A percentile compares a stretch with the other conserved stretches of the same genome.
phyloP scores from a whole-genome alignment of 2,888 invertebrate species.

The Drosophila maculinotata region DNA sequence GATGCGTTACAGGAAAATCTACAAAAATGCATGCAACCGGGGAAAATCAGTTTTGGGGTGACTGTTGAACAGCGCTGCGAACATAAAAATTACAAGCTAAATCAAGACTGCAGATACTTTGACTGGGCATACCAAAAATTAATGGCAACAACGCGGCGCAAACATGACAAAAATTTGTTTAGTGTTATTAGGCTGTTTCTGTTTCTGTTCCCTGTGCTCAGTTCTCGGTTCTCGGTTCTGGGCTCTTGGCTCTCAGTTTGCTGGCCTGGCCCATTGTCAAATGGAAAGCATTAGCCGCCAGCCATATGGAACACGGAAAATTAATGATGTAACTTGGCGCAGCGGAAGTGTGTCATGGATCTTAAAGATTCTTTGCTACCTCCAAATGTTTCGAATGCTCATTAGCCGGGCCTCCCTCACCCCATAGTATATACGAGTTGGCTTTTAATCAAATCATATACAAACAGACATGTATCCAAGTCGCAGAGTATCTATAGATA shows the following conservation, averaged over 20 bases:
- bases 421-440: conserved; percentile 9
- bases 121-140: conserved; percentile 64
- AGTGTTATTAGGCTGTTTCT: conserved; percentile 23
- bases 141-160: conserved; percentile 77
- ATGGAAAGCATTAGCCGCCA: conserved; percentile 60
- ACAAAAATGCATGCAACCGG: conserved; percentile 6
- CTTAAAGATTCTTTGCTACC: conserved; percentile 62
- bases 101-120: conserved; percentile 59
- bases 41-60: conserved; percentile 1
- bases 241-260: neutral
- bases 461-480: conserved; percentile 37
- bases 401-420: conserved; percentile 56
- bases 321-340: conserved; percentile 79
- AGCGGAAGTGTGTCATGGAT: conserved; percentile 79
- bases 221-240: neutral
- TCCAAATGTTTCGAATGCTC: conserved; percentile 55
- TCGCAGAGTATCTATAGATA: conserved; percentile 22
- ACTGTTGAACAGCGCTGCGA: conserved; percentile 69
- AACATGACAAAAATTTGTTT: conserved; percentile 82
- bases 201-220: neutral
- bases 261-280: conserved; percentile 66
- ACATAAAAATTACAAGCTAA: conserved; percentile 77
- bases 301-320: conserved; percentile 70
- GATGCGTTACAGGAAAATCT: conserved; percentile 5
- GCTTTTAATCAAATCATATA: conserved; percentile 59